phyloP scores from a whole-genome alignment of 1,140 invertebrate genomes.

The Lutraria rhynchaena region DNA sequence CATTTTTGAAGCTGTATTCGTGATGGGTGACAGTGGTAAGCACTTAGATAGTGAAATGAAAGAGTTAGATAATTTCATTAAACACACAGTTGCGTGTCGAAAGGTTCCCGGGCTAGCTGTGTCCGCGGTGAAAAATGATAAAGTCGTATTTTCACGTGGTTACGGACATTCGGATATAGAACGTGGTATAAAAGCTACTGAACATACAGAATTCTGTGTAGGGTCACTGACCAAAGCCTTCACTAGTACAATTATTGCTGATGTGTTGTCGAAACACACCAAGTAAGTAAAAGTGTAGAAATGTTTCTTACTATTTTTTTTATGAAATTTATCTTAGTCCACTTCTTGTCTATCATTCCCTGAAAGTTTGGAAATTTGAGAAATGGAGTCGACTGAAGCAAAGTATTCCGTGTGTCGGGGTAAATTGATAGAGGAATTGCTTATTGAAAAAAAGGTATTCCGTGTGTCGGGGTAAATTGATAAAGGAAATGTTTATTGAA shows the following conservation, averaged over 20 bases:
- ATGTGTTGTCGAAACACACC: conserved; percentile 29
- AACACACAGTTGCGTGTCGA: conserved; percentile 26
- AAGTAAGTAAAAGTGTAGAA: conserved; percentile 23
- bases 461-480: too few species aligned
- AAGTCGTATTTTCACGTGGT: conserved; percentile 35
- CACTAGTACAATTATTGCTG: conserved; percentile 43
- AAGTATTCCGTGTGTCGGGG: too few species aligned
- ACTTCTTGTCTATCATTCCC: too few species aligned
- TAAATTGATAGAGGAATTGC: too few species aligned
- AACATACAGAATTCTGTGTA: conserved; percentile 47
- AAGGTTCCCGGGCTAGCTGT: conserved; percentile 24
- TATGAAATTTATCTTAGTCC: too few species aligned
- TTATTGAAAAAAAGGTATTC: too few species aligned
- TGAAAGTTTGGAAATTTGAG: too few species aligned
- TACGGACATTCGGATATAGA: conserved; percentile 44
- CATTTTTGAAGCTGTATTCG: neutral
- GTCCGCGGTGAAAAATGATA: conserved; percentile 21
- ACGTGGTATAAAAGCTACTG: conserved; percentile 25
- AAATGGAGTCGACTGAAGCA: too few species aligned
- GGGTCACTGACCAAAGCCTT: conserved; percentile 58
- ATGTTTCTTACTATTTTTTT: neutral
- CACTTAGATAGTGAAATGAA: neutral
- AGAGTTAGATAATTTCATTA: conserved; percentile 41
- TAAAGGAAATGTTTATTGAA: too few species aligned
- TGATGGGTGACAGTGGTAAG: neutral